Percentiles rank a stretch among this genome's conserved stretches.
These are phyloP conservation scores for Corydoras sp. DNA, from an alignment of 2,113 vertebrate species.

Conservation along the genomic window DNA sequence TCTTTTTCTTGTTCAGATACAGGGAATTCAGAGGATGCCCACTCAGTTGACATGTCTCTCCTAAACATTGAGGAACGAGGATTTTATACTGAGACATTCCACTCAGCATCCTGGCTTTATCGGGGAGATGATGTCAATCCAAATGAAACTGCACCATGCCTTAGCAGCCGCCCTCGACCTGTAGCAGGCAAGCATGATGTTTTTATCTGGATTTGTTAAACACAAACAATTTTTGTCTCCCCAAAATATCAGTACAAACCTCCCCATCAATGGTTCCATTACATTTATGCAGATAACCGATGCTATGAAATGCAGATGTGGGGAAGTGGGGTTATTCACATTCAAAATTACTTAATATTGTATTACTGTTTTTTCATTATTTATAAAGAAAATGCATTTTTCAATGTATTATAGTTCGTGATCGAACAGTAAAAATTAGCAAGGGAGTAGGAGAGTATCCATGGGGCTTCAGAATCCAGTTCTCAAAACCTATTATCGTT, in stretches of 20 bases:
- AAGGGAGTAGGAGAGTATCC: constrained; percentile 82
- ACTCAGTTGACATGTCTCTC: constrained; percentile 67
- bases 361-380: too few species aligned
- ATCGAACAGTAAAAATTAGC: constrained; percentile 76
- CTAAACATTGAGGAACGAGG: constrained; percentile 71
- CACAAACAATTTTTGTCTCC: too few species aligned
- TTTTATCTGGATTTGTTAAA: neutral
- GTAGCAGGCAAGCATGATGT: constrained; percentile 67
- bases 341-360: too few species aligned
- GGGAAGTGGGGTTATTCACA: too few species aligned
- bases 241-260: too few species aligned
- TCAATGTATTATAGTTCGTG: constrained; percentile 67
- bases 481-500: constrained; percentile 86
- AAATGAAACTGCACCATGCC: constrained; percentile 61
- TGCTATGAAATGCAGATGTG: too few species aligned
- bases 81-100: constrained; percentile 87
- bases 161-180: constrained; percentile 66
- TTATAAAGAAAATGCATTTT: neutral
- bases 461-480: constrained; percentile 90
- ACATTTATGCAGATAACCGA: too few species aligned
- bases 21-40: constrained; percentile 76
- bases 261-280: too few species aligned
- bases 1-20: constrained; percentile 23
- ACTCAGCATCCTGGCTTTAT: constrained; percentile 84
- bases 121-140: constrained; percentile 71